Base-by-base conservation (phyloP, 1,140 invertebrate species). In the Hyposmocoma kahamanoa region DNA sequence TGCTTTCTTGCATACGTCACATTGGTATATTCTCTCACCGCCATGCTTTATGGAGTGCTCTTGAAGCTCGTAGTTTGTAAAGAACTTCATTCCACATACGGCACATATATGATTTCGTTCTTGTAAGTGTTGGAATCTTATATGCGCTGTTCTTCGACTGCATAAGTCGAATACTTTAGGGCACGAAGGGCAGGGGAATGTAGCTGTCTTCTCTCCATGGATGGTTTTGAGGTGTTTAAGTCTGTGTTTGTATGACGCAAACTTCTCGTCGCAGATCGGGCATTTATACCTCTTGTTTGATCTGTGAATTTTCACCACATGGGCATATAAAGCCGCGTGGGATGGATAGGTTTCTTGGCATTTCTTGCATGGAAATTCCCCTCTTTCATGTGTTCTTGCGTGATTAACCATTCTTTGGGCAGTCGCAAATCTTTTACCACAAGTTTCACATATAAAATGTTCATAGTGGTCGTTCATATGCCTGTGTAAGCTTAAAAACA, bases 1-100 rank as follows among this genome's bases (percentile, higher is more conserved):
- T 0, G 85, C 83, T 50, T 88, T 90, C 32, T 88, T 87, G 43
- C 89, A 87, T 4, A 81, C 72, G 41, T 86, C 76, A 46, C 85
- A 87, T 28, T 82, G 72, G 46, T 78, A 82, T 39, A 81, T 83
- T 46, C 74, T 72, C 17, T 78, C 77, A 1, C 80, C 81, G 4
- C 70, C 72, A 28, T 86, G 82, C 22, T 80, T 82, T 1, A 84
- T 65, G 2, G 67, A 76, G 56, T 86, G 82, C 28, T 80, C 77
- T 5, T 77, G 71, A 2, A 86, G 45, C 20, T 84, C 78, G 17
- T 80, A 75, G 17, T 81, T 83, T 1, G 69, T 73, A 42, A 82
- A 81, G 41, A 83, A 86, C 54, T 76, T 83, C 77, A 81, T 84
- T 0, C 68, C 72, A 39, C 83, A 86, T 4, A 77, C 62, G 0